Percentiles rank a stretch among this genome's conserved stretches.
Conservation (phyloP, 2,113 vertebrate species). For the Crotalus tigris region DNA sequence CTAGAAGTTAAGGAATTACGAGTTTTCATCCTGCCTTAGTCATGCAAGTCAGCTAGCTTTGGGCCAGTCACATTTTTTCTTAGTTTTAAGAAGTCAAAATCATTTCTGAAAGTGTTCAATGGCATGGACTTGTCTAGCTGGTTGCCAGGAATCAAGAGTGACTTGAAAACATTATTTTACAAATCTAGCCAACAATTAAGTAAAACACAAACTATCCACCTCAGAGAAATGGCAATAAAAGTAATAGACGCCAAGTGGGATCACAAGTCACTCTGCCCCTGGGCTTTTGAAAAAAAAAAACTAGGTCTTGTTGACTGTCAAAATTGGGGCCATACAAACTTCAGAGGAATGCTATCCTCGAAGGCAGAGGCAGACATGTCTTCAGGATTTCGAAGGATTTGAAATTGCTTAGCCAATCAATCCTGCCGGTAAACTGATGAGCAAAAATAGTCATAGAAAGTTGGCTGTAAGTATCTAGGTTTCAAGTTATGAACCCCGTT, state of each 20-base stretch:
- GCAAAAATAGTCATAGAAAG: background rate
- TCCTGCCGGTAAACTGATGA: background rate
- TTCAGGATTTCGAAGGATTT: background rate
- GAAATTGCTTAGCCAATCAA: background rate
- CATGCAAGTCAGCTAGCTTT: background rate
- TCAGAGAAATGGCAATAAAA: background rate
- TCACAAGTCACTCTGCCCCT: background rate
- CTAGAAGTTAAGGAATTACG: background rate
- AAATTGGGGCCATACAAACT: background rate
- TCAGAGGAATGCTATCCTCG: background rate
- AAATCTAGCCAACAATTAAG: background rate
- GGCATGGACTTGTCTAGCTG: background rate
- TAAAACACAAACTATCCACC: background rate
- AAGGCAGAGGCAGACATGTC: background rate
- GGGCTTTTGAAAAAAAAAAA: background rate
- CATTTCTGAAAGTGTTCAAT: background rate
- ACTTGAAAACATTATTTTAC: background rate
- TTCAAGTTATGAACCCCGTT: background rate
- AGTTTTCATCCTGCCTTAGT: background rate
- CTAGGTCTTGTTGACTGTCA: background rate
- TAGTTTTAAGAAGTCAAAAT: background rate
- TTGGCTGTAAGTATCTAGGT: background rate
- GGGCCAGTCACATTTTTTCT: background rate
- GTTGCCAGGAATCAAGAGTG: background rate
- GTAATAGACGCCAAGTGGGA: background rate